Conservation (phyloP, 2,888 invertebrate genomes). For the Notocelia uddmanniana region DNA sequence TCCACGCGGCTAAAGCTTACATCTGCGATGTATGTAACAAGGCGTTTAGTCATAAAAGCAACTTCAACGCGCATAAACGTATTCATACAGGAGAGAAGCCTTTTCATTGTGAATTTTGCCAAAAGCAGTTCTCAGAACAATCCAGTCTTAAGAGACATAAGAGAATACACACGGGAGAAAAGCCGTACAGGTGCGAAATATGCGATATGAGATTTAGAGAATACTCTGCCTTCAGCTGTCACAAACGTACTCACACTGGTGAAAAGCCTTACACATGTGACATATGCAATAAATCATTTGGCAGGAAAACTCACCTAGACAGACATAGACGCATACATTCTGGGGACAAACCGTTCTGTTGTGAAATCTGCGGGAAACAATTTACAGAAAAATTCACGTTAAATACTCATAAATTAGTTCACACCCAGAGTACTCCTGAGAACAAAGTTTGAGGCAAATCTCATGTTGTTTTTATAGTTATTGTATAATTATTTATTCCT, state of each 20-base stretch:
- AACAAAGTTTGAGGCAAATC: not conserved
- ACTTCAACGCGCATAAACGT: constrained; percentile 16
- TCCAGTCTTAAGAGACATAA: constrained; percentile 20
- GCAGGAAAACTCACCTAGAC: constrained; percentile 15
- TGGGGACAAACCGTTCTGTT: constrained; percentile 23
- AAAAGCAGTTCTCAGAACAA: constrained; percentile 13
- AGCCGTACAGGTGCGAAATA: constrained; percentile 10
- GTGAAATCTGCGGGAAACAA: constrained; percentile 22
- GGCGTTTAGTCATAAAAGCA: constrained; percentile 12
- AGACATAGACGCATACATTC: constrained; percentile 24
- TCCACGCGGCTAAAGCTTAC: constrained; percentile 3
- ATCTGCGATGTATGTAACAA: constrained; percentile 18
- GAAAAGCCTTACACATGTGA: constrained; percentile 14
- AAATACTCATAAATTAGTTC: constrained; percentile 3
- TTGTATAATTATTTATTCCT: too few relatives aligned
- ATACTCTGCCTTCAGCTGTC: not conserved
- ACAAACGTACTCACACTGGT: constrained; percentile 14
- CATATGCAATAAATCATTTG: constrained; percentile 13
- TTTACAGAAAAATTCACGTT: constrained; percentile 18
- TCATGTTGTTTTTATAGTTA: too few relatives aligned
- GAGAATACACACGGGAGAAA: constrained; percentile 23
- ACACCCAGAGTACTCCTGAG: not conserved
- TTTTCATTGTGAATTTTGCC: constrained; percentile 5
- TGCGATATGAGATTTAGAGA: constrained; percentile 16
- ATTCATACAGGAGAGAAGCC: constrained; percentile 29